Evolutionary conservation across 1,140 invertebrate species (phyloP), one percentile per base, ranked within the genome.

Genomic region (Microplitis demolitor): DNA sequence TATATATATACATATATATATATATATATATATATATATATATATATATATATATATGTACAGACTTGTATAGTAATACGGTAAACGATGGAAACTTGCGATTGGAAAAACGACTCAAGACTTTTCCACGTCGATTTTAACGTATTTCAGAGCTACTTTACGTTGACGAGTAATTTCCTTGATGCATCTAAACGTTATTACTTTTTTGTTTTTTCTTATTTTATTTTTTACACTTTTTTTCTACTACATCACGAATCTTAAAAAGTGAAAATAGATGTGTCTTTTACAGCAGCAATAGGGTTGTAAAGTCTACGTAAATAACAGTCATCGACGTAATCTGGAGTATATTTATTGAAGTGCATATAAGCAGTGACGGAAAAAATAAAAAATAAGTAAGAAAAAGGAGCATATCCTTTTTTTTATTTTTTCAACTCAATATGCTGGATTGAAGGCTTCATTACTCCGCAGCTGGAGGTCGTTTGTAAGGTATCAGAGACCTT

Each of bases 81-180:
- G 8, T 11, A 45, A 9, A n/a, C 33, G 33, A 34, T 51, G 39
- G 14, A 50, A 66, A 39, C 63, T 45, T 50, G 35, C 16, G 50
- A 64, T 66, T 63, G 69, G 16, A 64, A 31, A 64, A 71, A 54
- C 45, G 61, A 64, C 69, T 71, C 31, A 31, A 71, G 50, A 56
- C 35, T 39, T 58, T 64, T 37, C 35, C 34, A 45, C 45, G 39
- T 50, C 31, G 34, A 34, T 53, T 34, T 14, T 39, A 11, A 9
- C 50, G 51, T 71, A 31, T 16, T 37, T 31, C 53, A 13, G 61
- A 62, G 45, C 58, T 50, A 16, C 56, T 70, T 70, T 51, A 51
- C 39, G 53, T 31, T 34, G 45, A 34, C 51, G 45, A 24, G 58
- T 60, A 70, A 62, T 62, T 61, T 69, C 50, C 14, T 4, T 50